phyloP scores from a whole-genome alignment of 1,140 invertebrate genomes.

The Wiebesia pumilae region DNA sequence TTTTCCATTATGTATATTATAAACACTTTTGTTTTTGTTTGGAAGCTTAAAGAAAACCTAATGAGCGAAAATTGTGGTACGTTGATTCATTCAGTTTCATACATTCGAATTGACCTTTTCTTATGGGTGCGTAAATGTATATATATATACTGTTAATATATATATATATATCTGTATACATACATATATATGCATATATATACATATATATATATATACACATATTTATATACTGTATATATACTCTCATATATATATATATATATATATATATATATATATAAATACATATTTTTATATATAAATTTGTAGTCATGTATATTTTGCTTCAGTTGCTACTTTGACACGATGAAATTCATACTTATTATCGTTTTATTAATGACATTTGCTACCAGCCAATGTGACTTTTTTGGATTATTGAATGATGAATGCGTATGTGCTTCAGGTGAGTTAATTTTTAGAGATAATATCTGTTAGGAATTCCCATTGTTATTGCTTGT shows the following conservation, averaged over 20 bases:
- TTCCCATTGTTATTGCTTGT: not conserved
- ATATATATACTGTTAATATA: too few relatives aligned
- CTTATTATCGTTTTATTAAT: conserved; percentile 15
- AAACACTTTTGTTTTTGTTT: not conserved
- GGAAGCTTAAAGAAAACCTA: not conserved
- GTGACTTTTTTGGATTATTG: conserved; percentile 20
- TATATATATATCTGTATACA: too few relatives aligned
- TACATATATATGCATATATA: too few relatives aligned
- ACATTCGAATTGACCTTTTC: not conserved
- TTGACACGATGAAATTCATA: conserved; percentile 20
- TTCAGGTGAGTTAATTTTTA: not conserved
- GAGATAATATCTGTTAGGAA: not conserved
- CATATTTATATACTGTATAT: not conserved
- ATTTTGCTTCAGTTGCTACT: conserved; percentile 8
- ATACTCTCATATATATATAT: not conserved
- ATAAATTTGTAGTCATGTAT: conserved; percentile 9
- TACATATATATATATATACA: not conserved
- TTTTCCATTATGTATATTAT: conserved; percentile 7
- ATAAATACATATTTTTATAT: not conserved
- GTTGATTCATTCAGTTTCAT: not conserved
- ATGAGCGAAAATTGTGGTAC: not conserved
- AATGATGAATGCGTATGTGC: not conserved
- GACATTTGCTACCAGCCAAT: conserved; percentile 5
- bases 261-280: not conserved
- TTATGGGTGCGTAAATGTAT: not conserved